Base-by-base conservation (phyloP, 2,797 vertebrate species). In the Argyrosomus regius region DNA sequence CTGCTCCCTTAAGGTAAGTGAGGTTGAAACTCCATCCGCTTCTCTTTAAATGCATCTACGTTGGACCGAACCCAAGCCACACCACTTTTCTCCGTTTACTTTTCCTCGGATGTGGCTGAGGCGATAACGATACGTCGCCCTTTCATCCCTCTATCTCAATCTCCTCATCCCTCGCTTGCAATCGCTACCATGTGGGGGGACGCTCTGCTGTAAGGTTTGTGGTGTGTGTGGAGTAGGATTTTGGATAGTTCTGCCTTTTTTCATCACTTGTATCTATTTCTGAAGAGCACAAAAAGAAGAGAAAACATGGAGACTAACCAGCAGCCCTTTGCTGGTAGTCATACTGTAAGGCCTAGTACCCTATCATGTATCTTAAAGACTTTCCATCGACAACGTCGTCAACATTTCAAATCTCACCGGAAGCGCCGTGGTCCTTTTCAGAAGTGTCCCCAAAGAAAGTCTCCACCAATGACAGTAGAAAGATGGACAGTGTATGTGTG, bases 31-130 rank as follows among this genome's bases (percentile, higher is more conserved):
- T 57, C 41, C 67, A 58, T 52, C 66, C 41, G 9, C 54, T 78
- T 76, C 67, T 76, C 78, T 73, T 79, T 75, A 77, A 77, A 65
- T 6, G 26, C 58, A 62, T 84, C 76, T 69, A 79, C 59, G 43
- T 60, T 88, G 87, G 78, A 77, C 14, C 43, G 0, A 54, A 72
- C 41, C 60, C 85, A 87, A 81, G 63, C 77, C 85, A 59, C 83
- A 80, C 48, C 53, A 75, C 63, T 72, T 77, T 61, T 35, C 77
- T 75, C 18, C 2, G 0, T 48, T 75, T 60, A n/a, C 46, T 61
- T 70, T 63, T 35, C 28, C 75, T 82, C 77, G 65, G 76, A 87
- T 82, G 86, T 89, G 86, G 82, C 61, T 5, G 35, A 75, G 76
- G 77, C 66, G 20, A 54, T 63, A 75, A 77, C 43, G 5, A 58